phyloP scores from a whole-genome alignment of 2,113 vertebrate genomes.

The Cyphomyrus plagiostoma region DNA sequence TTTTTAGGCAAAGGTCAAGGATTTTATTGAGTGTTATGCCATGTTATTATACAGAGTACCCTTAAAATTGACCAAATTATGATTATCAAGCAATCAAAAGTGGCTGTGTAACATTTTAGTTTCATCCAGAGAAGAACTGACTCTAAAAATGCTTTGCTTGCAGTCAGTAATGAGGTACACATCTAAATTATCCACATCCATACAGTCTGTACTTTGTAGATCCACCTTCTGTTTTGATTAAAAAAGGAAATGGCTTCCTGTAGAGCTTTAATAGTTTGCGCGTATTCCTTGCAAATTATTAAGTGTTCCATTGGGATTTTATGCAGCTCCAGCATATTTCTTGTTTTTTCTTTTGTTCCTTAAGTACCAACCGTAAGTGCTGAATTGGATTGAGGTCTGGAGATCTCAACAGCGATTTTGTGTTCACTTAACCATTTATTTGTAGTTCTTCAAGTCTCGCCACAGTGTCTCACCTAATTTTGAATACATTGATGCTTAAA shows the following conservation, averaged over 20 bases:
- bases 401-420: not conserved
- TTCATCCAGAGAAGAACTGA: not conserved
- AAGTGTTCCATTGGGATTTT: not conserved
- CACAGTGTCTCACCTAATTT: not conserved
- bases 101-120: not conserved
- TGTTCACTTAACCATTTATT: not conserved
- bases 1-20: not conserved
- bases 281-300: not conserved
- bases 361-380: not conserved
- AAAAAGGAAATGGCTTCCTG: not conserved
- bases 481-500: not conserved
- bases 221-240: not conserved
- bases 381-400: not conserved
- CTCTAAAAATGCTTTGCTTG: not conserved
- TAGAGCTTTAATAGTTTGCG: not conserved
- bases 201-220: not conserved
- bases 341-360: not conserved
- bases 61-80: not conserved
- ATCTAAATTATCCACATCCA: not conserved
- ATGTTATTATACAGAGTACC: not conserved
- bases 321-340: not conserved
- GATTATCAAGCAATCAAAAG: not conserved
- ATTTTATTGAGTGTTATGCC: not conserved
- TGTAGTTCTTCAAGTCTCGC: not conserved
- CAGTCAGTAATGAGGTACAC: not conserved